A percentile compares a stretch with the other conserved stretches of the same genome.
phyloP scores from a whole-genome alignment of 1,140 invertebrate species.

The Belonocnema kinseyi region DNA sequence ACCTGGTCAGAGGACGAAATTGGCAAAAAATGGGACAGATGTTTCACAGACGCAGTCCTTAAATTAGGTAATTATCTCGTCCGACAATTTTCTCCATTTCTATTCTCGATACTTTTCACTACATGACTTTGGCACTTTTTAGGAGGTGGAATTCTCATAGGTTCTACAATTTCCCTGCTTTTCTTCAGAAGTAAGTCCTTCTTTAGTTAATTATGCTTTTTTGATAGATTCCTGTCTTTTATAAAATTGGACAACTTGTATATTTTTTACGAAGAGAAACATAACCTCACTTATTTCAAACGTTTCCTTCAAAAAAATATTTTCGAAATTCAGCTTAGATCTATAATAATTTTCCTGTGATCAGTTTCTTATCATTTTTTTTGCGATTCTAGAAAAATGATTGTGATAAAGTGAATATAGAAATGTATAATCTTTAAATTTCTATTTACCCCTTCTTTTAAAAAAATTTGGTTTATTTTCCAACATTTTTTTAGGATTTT shows the following conservation, averaged over 20 bases:
- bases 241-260: neutral
- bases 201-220: neutral
- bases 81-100: constrained; percentile 17
- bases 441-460: too few species aligned
- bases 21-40: constrained; percentile 75
- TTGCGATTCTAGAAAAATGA: too few species aligned
- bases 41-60: constrained; percentile 72
- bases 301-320: neutral
- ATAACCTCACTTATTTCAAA: constrained; percentile 32
- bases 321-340: too few species aligned
- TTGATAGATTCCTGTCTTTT: constrained; percentile 23
- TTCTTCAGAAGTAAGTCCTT: constrained; percentile 77
- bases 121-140: constrained; percentile 62
- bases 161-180: constrained; percentile 81
- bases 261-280: neutral
- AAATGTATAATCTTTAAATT: too few species aligned
- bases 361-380: too few species aligned
- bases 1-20: constrained; percentile 73
- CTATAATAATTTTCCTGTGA: too few species aligned
- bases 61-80: constrained; percentile 69
- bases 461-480: too few species aligned
- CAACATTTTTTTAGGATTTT: too few species aligned
- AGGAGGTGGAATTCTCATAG: constrained; percentile 83
- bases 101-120: neutral
- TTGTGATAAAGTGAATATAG: too few species aligned